Percentiles rank a stretch among this genome's conserved stretches.
Conservation (phyloP, 2,888 invertebrate genomes). For the Patella pellucida region DNA sequence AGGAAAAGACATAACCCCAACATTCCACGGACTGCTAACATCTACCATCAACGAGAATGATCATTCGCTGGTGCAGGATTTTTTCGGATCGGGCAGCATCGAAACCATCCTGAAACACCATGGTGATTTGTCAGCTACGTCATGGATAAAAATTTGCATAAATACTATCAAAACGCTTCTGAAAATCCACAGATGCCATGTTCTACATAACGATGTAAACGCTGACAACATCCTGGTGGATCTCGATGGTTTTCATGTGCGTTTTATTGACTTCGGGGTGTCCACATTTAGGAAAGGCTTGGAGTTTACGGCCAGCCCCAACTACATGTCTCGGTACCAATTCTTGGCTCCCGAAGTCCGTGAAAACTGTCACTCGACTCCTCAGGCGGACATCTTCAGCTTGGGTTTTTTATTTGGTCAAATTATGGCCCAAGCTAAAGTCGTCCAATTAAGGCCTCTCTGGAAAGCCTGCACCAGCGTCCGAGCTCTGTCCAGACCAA, state of each 20-base stretch:
- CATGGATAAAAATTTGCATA: background rate
- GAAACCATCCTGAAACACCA: background rate
- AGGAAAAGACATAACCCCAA: conserved; percentile 35
- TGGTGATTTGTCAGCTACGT: background rate
- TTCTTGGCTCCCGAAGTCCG: conserved; percentile 36
- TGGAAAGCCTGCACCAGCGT: background rate
- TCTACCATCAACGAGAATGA: conserved; percentile 23
- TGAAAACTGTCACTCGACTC: conserved; percentile 28
- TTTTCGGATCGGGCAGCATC: conserved; percentile 31
- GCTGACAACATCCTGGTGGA: conserved; percentile 13
- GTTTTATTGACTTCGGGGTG: conserved; percentile 39
- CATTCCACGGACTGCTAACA: conserved; percentile 32
- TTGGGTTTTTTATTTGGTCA: conserved; percentile 34
- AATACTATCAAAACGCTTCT: background rate
- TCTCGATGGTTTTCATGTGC: conserved; percentile 12
- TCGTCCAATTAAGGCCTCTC: background rate
- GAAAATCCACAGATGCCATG: conserved; percentile 32
- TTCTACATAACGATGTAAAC: conserved; percentile 37
- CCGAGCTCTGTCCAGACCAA: background rate
- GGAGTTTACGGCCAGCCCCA: conserved; percentile 31
- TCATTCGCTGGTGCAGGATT: conserved; percentile 36
- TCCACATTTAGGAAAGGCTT: conserved; percentile 37
- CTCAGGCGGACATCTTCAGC: conserved; percentile 33
- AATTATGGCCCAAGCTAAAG: background rate
- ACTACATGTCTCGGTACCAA: conserved; percentile 36